phyloP scores from a whole-genome alignment of 2,888 invertebrate genomes.

The Clistopyga incitator region DNA sequence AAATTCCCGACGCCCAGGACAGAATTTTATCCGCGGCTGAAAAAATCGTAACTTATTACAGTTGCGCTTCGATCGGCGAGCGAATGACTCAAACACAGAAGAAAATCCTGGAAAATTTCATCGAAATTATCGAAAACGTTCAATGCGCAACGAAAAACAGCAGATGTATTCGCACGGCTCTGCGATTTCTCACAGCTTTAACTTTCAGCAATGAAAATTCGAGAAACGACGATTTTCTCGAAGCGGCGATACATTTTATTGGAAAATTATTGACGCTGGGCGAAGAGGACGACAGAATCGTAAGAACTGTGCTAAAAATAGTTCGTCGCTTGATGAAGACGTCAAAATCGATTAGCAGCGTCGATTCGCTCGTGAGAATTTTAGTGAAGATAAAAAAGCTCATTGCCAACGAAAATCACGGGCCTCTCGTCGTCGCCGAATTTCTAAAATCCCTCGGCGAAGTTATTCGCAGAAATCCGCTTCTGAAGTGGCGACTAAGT shows the following conservation, averaged over 20 bases:
- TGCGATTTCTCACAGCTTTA: slow-evolving; percentile 80
- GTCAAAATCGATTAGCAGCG: slow-evolving; percentile 7
- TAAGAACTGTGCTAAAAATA: slow-evolving; percentile 79
- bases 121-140: slow-evolving; percentile 74
- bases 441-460: slow-evolving; percentile 82
- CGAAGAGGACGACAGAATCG: slow-evolving; percentile 78
- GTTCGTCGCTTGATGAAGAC: slow-evolving; percentile 74
- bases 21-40: slow-evolving; percentile 69
- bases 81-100: slow-evolving; percentile 69
- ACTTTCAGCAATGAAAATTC: slow-evolving; percentile 72
- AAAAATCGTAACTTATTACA: slow-evolving; percentile 75
- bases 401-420: slow-evolving; percentile 74
- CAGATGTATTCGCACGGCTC: slow-evolving; percentile 75
- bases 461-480: slow-evolving; percentile 80
- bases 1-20: neutral
- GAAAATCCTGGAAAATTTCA: slow-evolving; percentile 73
- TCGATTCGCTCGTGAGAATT: slow-evolving; percentile 59
- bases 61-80: slow-evolving; percentile 70
- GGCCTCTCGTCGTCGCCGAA: slow-evolving; percentile 80
- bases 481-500: slow-evolving; percentile 73
- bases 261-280: slow-evolving; percentile 77
- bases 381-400: slow-evolving; percentile 28
- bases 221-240: slow-evolving; percentile 73
- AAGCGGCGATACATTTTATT: slow-evolving; percentile 77
- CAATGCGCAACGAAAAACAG: slow-evolving; percentile 60